Evolutionary conservation across 1,140 invertebrate genomes (phyloP), one percentile per base, ranked within the genome.

Genomic region (Zaprionus taronus): DNA sequence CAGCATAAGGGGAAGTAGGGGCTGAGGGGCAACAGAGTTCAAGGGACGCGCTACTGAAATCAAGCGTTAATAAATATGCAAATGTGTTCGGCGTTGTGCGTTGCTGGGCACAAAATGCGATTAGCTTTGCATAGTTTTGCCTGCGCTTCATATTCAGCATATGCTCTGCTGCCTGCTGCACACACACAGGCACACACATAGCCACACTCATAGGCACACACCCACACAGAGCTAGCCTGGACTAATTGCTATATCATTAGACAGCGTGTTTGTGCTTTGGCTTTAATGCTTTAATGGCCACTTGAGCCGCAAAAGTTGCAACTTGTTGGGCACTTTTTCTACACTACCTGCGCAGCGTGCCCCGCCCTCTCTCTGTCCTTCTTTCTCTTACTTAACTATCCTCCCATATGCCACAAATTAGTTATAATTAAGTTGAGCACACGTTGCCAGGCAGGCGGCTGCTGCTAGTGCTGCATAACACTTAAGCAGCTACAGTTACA

Each of bases 341-440:
- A 47, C 56, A 34, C 41, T 67, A 72, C 69, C 74, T 62, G 57
- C 14, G 53, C 49, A 15, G 34, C 41, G 15, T 34, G 31, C 31
- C 31, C 9, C 31, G 31, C 31, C 11, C 38, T 36, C 44, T 60
- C 72, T 20, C 7, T n/a, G 17, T 12, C 34, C 47, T n/a, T 15
- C 36, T 20, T 47, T 61, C 49, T 34, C 6, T 17, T 20, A 49
- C 44, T 28, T 51, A n/a, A 47, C n/a, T 47, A 12, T 51, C 17
- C 22, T 44, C 51, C 20, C 22, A 84, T 90, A 90, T 90, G 84
- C 84, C 82, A 58, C 84, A 84, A 89, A 89, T 89, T 89, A 90
- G 84, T 89, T 89, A 89, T 89, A 89, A 89, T 89, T 89, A 90
- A 89, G 85, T 89, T 81, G 79, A 81, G 84, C 84, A 83, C 83